Conservation (phyloP, 2,888 invertebrate genomes). For the Harpagoxenus sublaevis region DNA sequence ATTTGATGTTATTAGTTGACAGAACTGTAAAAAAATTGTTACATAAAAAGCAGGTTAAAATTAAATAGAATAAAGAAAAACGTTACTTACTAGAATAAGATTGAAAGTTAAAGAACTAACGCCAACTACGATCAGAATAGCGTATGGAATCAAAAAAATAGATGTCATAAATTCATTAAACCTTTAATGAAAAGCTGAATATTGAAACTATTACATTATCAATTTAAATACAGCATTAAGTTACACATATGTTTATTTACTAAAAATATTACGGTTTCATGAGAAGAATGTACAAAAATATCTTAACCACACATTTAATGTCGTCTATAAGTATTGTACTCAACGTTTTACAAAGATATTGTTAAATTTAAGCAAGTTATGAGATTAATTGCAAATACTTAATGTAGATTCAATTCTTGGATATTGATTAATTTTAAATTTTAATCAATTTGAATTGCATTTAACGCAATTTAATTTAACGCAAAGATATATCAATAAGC, state of each 20-base stretch:
- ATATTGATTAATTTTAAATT: neutral
- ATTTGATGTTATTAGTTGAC: neutral
- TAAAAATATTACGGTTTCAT: neutral
- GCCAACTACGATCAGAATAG: constrained; percentile 28
- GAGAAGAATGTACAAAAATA: neutral
- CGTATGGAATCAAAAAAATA: neutral
- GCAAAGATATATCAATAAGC: neutral
- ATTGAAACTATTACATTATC: constrained; percentile 13
- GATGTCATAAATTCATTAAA: constrained; percentile 10
- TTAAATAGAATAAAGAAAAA: neutral
- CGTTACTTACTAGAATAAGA: constrained; percentile 37
- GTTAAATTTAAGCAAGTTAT: neutral
- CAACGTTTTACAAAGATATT: neutral
- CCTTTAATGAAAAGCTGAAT: constrained; percentile 26
- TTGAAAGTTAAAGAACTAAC: constrained; percentile 30
- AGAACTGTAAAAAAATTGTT: neutral
- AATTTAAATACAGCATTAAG: neutral
- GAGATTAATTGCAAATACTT: neutral
- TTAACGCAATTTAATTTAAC: neutral
- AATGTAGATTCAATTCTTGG: neutral
- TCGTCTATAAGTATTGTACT: neutral
- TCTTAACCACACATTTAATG: neutral
- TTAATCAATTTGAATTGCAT: neutral
- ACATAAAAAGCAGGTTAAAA: neutral
- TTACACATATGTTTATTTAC: neutral